A percentile compares a stretch with the other conserved stretches of the same genome.
phyloP scores from a whole-genome alignment of 1,140 invertebrate genomes.

The Apolygus lucorum region DNA sequence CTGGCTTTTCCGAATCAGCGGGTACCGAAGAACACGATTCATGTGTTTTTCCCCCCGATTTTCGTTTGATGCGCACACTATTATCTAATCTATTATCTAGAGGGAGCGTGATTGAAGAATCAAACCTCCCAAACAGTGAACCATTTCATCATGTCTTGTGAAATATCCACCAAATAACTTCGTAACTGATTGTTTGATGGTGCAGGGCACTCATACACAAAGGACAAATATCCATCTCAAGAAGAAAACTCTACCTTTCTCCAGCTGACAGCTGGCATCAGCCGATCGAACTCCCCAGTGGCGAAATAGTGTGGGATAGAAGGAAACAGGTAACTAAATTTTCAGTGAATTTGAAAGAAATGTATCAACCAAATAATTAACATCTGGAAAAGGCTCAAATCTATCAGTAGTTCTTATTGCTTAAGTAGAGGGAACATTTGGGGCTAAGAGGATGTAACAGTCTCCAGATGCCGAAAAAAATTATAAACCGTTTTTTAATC shows the following conservation, averaged over 20 bases:
- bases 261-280: slow-evolving; percentile 2
- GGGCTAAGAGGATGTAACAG: too few species aligned
- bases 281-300: background rate
- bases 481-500: too few species aligned
- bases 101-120: background rate
- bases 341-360: too few species aligned
- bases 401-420: too few species aligned
- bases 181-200: background rate
- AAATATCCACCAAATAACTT: background rate
- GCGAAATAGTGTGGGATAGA: background rate
- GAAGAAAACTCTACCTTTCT: background rate
- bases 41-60: too few species aligned
- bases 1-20: too few species aligned
- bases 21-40: too few species aligned
- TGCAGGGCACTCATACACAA: background rate
- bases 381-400: too few species aligned
- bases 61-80: background rate
- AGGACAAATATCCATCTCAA: background rate
- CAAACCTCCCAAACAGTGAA: too few species aligned
- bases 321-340: background rate
- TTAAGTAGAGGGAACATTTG: too few species aligned
- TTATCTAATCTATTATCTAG: background rate
- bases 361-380: too few species aligned
- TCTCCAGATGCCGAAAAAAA: too few species aligned
- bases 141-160: background rate